Evolutionary conservation across 2,888 invertebrate genomes (phyloP).

Genomic region (Clepsis dumicolana): DNA sequence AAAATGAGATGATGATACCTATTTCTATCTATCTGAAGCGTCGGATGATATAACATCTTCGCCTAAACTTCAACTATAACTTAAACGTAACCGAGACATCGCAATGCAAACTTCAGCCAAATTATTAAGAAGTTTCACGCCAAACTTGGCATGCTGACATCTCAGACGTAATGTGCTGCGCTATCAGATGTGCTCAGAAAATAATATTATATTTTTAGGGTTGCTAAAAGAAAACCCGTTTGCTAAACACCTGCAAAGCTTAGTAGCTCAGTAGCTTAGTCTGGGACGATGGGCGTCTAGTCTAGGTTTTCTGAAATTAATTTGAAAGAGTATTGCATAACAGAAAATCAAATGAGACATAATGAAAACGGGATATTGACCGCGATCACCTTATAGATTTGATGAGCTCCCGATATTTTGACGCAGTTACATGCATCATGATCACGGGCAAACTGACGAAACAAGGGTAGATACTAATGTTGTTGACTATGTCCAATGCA

Average conservation of each 20-base stretch:
- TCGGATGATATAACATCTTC: too few relatives aligned
- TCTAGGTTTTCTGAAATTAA: background rate
- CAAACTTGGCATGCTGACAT: slow-evolving; percentile 22
- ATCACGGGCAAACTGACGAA: too few relatives aligned
- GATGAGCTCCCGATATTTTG: too few relatives aligned
- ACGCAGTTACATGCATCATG: too few relatives aligned
- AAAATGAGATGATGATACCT: too few relatives aligned
- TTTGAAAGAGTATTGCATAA: background rate
- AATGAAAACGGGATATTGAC: background rate
- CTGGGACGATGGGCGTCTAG: background rate
- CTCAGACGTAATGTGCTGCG: slow-evolving; percentile 9
- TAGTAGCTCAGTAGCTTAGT: too few relatives aligned
- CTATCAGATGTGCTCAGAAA: slow-evolving; percentile 21
- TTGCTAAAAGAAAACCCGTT: background rate
- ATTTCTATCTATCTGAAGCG: too few relatives aligned
- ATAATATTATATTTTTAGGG: background rate
- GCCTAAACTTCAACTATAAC: background rate
- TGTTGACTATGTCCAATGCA: too few relatives aligned
- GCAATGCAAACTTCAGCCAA: slow-evolving; percentile 23
- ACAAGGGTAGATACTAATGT: too few relatives aligned
- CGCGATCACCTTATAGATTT: too few relatives aligned
- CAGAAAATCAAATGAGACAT: background rate
- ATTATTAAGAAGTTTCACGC: slow-evolving; percentile 31
- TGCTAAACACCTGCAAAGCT: background rate
- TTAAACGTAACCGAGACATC: slow-evolving; percentile 2